phyloP scores from a whole-genome alignment of 2,888 invertebrate species.

The Torymus auratus region DNA sequence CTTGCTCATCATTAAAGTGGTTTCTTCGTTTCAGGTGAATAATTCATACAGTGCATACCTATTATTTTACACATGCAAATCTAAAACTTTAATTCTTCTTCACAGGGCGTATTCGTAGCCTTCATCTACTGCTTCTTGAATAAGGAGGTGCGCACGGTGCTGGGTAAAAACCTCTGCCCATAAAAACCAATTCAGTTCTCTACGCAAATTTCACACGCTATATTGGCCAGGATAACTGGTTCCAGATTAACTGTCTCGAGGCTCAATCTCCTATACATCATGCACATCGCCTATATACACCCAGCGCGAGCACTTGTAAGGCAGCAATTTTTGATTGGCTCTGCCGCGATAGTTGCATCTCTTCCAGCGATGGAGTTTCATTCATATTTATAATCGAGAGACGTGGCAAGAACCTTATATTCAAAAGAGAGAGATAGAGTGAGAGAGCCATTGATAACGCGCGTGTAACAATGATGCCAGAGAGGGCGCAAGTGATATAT shows the following conservation, averaged over 20 bases:
- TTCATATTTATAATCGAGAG: no score
- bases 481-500: no score
- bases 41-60: no score
- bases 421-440: no score
- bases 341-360: no score
- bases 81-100: not conserved
- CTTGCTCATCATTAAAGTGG: conserved; percentile 21
- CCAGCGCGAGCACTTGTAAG: no score
- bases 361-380: no score
- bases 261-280: not conserved
- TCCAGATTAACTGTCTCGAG: not conserved
- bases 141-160: conserved; percentile 10
- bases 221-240: conserved; percentile 13
- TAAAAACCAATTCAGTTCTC: conserved; percentile 3
- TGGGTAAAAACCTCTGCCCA: conserved; percentile 11
- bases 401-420: no score
- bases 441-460: no score
- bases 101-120: conserved; percentile 24
- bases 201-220: not conserved
- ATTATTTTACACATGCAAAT: not conserved
- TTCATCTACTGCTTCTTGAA: conserved; percentile 45
- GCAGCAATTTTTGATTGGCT: no score
- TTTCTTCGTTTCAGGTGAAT: conserved; percentile 41
- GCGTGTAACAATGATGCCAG: no score
- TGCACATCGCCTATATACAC: no score